phyloP scores from a whole-genome alignment of 1,140 invertebrate genomes.

The Heliconius hewitsoni region DNA sequence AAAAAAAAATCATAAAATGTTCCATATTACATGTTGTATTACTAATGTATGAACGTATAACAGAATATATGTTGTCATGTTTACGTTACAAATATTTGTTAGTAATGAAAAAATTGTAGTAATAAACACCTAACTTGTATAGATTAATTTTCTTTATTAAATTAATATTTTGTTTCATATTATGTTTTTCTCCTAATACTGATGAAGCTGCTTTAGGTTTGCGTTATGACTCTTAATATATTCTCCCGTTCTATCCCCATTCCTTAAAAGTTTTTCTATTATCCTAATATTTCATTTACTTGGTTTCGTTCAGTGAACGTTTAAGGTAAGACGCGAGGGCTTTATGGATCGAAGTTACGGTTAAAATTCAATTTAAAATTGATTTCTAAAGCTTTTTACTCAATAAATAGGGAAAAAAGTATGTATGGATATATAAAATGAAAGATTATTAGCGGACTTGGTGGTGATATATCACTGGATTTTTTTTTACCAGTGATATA shows the following conservation, averaged over 20 bases:
- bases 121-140: no score
- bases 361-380: not conserved
- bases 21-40: no score
- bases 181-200: not conserved
- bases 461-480: no score
- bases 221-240: not conserved
- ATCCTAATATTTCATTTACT: conserved; percentile 61
- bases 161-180: no score
- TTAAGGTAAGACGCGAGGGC: conserved; percentile 41
- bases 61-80: no score
- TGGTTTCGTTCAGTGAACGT: conserved; percentile 41
- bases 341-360: not conserved
- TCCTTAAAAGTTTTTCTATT: conserved; percentile 58
- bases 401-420: not conserved
- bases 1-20: no score
- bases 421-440: not conserved
- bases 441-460: not conserved
- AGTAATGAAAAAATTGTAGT: no score
- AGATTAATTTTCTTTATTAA: no score
- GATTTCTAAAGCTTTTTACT: not conserved
- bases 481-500: no score
- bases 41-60: no score
- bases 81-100: no score
- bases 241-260: conserved; percentile 34
- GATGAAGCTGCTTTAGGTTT: not conserved